phyloP scores from a whole-genome alignment of 2,888 invertebrate species.

The Mythimna pallens region DNA sequence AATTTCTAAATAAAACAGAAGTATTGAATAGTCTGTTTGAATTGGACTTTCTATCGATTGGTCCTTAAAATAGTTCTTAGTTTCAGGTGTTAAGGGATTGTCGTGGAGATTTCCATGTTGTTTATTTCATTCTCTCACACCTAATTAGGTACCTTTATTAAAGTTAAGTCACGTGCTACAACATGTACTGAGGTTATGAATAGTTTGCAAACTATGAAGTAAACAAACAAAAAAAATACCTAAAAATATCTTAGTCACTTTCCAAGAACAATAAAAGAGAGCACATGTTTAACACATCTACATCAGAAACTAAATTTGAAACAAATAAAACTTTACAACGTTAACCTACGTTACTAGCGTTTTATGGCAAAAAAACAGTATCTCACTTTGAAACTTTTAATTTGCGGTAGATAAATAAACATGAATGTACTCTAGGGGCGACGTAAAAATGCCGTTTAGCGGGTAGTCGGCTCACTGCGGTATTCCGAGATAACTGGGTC shows the following conservation, averaged over 20 bases:
- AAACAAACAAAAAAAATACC: not conserved
- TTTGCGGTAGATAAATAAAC: constrained; percentile 65
- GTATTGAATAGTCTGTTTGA: not conserved
- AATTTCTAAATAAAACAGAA: constrained; percentile 18
- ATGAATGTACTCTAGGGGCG: constrained; percentile 47
- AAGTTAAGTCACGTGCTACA: not conserved
- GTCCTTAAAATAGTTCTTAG: constrained; percentile 48
- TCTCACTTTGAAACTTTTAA: constrained; percentile 65
- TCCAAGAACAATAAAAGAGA: constrained; percentile 24
- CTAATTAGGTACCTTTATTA: not conserved
- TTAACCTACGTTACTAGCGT: constrained; percentile 15
- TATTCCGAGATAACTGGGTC: constrained; percentile 80
- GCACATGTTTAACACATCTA: constrained; percentile 11
- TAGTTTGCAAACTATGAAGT: not conserved
- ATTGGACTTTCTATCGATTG: constrained; percentile 51
- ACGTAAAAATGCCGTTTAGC: constrained; percentile 61
- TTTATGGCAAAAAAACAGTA: constrained; percentile 55
- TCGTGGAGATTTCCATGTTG: not conserved
- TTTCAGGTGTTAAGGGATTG: not conserved
- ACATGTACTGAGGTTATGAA: not conserved
- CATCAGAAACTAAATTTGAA: constrained; percentile 35
- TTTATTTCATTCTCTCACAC: not conserved
- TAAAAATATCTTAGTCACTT: constrained; percentile 1
- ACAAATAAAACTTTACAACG: constrained; percentile 51
- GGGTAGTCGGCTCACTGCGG: constrained; percentile 71